Conservation (phyloP, 2,797 vertebrate genomes). For the Sylvia borin region DNA sequence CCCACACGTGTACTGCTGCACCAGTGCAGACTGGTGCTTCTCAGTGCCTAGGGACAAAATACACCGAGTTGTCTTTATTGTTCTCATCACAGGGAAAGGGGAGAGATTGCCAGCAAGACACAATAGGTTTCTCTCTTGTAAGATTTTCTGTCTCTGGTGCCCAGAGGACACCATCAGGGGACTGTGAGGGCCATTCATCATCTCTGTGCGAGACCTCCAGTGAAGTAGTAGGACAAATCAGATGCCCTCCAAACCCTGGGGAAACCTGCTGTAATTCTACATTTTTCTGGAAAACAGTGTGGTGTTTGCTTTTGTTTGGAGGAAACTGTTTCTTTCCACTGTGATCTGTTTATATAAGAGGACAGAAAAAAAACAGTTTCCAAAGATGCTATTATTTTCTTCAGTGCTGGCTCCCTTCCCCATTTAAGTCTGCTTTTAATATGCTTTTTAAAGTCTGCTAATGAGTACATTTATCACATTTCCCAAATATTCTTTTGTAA, state of each 20-base stretch:
- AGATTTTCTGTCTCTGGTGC: background rate
- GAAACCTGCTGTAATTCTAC: background rate
- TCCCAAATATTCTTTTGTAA: background rate
- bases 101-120: background rate
- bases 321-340: background rate
- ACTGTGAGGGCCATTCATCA: background rate
- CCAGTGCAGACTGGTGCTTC: background rate
- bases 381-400: background rate
- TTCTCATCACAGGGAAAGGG: background rate
- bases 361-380: background rate
- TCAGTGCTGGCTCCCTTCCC: background rate
- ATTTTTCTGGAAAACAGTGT: background rate
- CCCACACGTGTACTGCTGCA: rapidly evolving
- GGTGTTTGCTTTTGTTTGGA: background rate
- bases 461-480: background rate
- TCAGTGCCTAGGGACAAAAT: background rate
- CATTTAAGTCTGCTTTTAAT: background rate
- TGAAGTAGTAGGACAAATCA: background rate
- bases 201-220: background rate
- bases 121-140: background rate
- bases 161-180: background rate
- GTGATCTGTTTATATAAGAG: background rate
- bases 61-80: background rate
- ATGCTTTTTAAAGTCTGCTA: background rate
- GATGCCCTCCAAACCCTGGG: background rate